phyloP scores from a whole-genome alignment of 1,140 invertebrate genomes.

The Proales similis region DNA sequence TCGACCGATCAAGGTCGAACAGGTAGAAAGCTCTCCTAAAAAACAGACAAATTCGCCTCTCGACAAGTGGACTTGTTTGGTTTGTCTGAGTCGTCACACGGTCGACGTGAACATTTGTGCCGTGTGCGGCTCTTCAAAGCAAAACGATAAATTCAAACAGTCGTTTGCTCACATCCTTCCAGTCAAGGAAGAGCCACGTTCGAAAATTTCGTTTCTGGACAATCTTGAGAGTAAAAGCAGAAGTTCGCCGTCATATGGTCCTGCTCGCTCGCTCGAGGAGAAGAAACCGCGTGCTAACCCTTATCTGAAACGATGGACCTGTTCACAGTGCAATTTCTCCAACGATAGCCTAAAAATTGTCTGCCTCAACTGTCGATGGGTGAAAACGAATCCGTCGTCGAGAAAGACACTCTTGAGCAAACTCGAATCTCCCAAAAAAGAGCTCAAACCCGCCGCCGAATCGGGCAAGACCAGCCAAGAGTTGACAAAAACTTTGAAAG shows the following conservation, averaged over 20 bases:
- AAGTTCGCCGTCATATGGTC: not conserved
- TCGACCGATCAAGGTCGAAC: no score
- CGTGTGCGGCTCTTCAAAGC: conserved; percentile 21
- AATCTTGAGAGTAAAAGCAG: not conserved
- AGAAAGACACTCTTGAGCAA: no score
- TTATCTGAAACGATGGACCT: conserved; percentile 33
- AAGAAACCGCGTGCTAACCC: no score
- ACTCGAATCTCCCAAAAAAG: no score
- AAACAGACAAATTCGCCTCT: no score
- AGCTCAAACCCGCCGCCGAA: no score
- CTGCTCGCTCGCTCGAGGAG: not conserved
- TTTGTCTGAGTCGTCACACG: conserved; percentile 3
- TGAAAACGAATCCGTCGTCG: no score
- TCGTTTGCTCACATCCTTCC: not conserved
- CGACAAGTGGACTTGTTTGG: conserved; percentile 35
- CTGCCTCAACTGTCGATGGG: conserved; percentile 31
- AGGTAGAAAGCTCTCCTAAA: no score
- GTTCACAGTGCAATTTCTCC: conserved; percentile 27
- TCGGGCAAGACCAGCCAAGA: no score
- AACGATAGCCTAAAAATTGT: conserved; percentile 37
- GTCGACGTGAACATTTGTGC: conserved; percentile 12
- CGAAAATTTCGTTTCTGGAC: not conserved
- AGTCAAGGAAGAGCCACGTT: not conserved
- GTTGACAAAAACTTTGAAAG: no score
- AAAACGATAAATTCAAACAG: not conserved